Evolutionary conservation across 2,888 invertebrate genomes (phyloP).

Genomic region (Dolichomitus sp.): DNA sequence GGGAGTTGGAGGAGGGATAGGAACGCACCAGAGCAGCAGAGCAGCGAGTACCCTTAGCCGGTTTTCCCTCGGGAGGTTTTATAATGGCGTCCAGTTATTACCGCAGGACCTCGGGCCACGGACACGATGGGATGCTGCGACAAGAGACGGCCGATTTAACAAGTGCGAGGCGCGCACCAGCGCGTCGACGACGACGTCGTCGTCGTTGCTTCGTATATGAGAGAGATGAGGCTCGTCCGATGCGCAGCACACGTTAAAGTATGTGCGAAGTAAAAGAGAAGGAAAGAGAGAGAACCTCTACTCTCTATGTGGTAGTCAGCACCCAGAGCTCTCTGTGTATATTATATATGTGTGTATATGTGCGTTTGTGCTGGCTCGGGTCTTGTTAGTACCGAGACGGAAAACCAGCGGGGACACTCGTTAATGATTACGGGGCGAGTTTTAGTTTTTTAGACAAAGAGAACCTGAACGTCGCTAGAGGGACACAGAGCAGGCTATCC

Average conservation of each 20-base stretch:
- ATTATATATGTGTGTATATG: slow-evolving; percentile 32
- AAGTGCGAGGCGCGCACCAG: slow-evolving; percentile 74
- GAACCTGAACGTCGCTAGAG: slow-evolving; percentile 51
- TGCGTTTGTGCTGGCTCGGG: slow-evolving; percentile 46
- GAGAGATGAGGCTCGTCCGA: slow-evolving; percentile 17
- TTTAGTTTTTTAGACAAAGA: slow-evolving; percentile 52
- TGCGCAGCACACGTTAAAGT: slow-evolving; percentile 8
- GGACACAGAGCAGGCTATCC: slow-evolving; percentile 53
- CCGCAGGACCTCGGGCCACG: slow-evolving; percentile 83
- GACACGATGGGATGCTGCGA: slow-evolving; percentile 83
- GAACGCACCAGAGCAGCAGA: slow-evolving; percentile 50
- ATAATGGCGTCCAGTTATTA: slow-evolving; percentile 86
- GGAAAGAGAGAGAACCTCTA: slow-evolving; percentile 24
- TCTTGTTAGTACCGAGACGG: slow-evolving; percentile 68
- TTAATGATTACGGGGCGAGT: slow-evolving; percentile 69
- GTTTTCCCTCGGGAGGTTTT: slow-evolving; percentile 85
- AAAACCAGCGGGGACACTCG: slow-evolving; percentile 69
- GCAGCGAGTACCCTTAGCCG: slow-evolving; percentile 78
- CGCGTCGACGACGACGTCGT: slow-evolving; percentile 47
- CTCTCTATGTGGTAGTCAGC: slow-evolving; percentile 50
- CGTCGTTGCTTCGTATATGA: slow-evolving; percentile 17
- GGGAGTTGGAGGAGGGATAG: slow-evolving; percentile 44
- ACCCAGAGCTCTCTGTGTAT: slow-evolving; percentile 37
- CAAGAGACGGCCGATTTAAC: slow-evolving; percentile 84
- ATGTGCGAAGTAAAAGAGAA: slow-evolving; percentile 47